Conservation (phyloP, 1,140 invertebrate genomes). For the Ylistrum balloti region DNA sequence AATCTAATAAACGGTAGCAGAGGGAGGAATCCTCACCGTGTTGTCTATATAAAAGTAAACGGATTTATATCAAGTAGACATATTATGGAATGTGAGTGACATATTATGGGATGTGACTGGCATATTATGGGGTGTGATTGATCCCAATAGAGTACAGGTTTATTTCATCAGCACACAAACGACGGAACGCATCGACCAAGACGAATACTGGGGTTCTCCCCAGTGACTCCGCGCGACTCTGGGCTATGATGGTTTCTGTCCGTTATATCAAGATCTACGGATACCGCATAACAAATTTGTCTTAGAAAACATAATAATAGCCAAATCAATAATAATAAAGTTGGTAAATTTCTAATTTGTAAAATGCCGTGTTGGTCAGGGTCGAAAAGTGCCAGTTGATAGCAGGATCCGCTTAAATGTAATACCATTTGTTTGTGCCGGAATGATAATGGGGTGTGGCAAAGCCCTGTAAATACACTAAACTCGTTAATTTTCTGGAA, state of each 20-base stretch:
- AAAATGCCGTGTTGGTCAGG: neutral
- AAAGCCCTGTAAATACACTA: neutral
- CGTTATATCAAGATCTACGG: neutral
- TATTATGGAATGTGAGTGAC: constrained; percentile 34
- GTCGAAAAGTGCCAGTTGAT: neutral
- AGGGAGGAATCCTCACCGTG: neutral
- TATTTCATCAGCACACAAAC: constrained; percentile 38
- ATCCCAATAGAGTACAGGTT: constrained; percentile 33
- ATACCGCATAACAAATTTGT: constrained; percentile 26
- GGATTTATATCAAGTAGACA: constrained; percentile 39
- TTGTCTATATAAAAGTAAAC: constrained; percentile 29
- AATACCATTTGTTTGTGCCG: neutral
- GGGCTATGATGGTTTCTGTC: constrained; percentile 1
- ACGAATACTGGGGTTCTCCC: neutral
- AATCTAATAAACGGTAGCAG: neutral
- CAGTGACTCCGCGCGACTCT: neutral
- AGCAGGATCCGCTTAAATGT: neutral
- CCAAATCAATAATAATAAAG: constrained; percentile 4
- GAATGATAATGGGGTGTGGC: neutral
- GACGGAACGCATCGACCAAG: constrained; percentile 30
- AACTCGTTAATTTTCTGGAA: neutral
- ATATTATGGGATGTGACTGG: constrained; percentile 38
- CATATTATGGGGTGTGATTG: constrained; percentile 38
- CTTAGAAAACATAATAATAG: constrained; percentile 15
- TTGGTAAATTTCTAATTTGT: constrained; percentile 35